These are phyloP conservation scores for Capreolus pygargus DNA, from an alignment of 2,113 vertebrate genomes.

Conservation along the genomic window DNA sequence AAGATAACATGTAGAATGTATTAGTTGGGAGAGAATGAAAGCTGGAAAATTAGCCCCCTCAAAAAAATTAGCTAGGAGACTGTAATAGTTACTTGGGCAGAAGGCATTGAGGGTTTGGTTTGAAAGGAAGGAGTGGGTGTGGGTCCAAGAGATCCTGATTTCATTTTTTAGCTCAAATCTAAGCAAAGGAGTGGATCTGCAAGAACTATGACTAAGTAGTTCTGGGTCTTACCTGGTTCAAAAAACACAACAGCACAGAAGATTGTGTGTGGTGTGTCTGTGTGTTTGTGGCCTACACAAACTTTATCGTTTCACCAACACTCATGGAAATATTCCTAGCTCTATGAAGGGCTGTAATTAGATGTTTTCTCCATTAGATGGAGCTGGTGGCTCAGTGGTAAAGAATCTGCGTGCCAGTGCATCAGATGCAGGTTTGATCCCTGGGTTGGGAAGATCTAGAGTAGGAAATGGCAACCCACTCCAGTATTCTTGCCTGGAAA, in stretches of 20 bases:
- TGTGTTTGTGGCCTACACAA: neutral
- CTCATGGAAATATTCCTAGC: neutral
- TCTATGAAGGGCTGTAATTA: constrained; percentile 4
- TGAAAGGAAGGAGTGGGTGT: neutral
- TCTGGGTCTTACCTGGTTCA: neutral
- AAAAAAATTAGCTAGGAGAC: neutral
- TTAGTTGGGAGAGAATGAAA: neutral
- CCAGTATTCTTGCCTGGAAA: neutral
- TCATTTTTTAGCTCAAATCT: neutral
- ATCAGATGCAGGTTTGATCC: neutral
- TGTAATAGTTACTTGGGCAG: neutral
- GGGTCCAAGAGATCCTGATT: neutral
- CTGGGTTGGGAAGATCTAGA: neutral
- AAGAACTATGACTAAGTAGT: neutral
- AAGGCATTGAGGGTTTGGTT: neutral
- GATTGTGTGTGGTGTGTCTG: neutral
- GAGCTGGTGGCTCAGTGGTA: neutral
- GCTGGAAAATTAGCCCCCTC: neutral
- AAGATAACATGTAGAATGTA: neutral
- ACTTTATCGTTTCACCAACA: neutral
- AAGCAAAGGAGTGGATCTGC: neutral
- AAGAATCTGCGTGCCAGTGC: neutral
- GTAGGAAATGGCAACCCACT: neutral
- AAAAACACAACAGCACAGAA: neutral
- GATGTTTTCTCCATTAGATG: constrained; percentile 65